Percentiles rank a stretch among this genome's conserved stretches.
phyloP scores from a whole-genome alignment of 2,113 vertebrate genomes.

The Bambusicola thoracicus region DNA sequence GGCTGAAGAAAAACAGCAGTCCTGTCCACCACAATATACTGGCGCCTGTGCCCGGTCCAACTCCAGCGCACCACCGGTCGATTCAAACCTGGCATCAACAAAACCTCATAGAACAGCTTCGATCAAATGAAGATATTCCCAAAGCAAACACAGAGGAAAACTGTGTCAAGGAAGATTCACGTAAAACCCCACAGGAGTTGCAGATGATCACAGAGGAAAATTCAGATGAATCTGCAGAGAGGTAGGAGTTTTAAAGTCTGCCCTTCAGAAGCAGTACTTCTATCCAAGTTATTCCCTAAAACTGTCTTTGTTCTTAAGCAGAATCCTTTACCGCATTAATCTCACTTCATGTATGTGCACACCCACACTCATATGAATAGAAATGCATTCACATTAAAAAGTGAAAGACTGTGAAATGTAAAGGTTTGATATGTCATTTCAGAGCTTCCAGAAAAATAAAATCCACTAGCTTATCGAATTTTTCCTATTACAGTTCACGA shows the following conservation, averaged over 20 bases:
- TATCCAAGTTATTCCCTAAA: neutral
- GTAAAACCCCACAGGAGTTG: slow-evolving; percentile 76
- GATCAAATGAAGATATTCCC: slow-evolving; percentile 80
- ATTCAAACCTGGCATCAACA: slow-evolving; percentile 88
- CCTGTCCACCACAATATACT: slow-evolving; percentile 90
- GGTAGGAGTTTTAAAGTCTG: slow-evolving; percentile 81
- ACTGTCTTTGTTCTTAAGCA: slow-evolving; percentile 15
- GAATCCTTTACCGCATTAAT: neutral
- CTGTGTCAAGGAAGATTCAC: slow-evolving; percentile 78
- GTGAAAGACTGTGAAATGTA: neutral
- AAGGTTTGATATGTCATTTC: neutral
- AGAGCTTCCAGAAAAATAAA: neutral
- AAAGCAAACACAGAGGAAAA: slow-evolving; percentile 78
- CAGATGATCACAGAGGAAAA: slow-evolving; percentile 83
- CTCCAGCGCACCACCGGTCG: slow-evolving; percentile 81
- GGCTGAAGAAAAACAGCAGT: slow-evolving; percentile 84
- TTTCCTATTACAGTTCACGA: neutral
- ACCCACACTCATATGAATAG: neutral
- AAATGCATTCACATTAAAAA: neutral
- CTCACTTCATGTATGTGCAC: slow-evolving; percentile 1
- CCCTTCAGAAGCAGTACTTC: neutral
- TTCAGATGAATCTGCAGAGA: slow-evolving; percentile 83
- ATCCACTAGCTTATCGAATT: neutral
- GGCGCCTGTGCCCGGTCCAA: slow-evolving; percentile 84
- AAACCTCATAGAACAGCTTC: slow-evolving; percentile 84